Evolutionary conservation across 2,888 invertebrate species (phyloP), one percentile per base, ranked within the genome.

Genomic region (Chrysina gloriosa): DNA sequence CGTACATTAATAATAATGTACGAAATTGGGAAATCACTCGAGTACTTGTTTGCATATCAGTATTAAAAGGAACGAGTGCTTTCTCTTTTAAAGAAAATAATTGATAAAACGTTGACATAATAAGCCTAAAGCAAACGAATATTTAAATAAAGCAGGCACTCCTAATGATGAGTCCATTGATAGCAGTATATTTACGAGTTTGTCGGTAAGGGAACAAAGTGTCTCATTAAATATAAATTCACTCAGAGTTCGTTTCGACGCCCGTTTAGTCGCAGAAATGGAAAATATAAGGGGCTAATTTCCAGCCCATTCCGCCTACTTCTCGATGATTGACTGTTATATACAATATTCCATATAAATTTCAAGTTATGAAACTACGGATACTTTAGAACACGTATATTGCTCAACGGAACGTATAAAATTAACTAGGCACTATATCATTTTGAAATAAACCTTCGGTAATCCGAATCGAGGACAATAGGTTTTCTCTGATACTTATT

Each of bases 281-380:
- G 19, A 54, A 54, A 54, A 54, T 16, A 27, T 42, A 61, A 42
- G 42, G 25, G 29, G 58, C 58, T 27, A 61, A 61, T 42, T 61
- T 61, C 19, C 25, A 61, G 27, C 16, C 4, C 29, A 5, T 11
- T 14, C 27, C 27, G 9, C 27, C 21, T 27, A 19, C 21, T 34
- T 31, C 58, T 42, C 25, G 42, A 42, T 42, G 42, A 42, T 25
- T 61, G 58, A 61, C 42, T 42, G 14, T 9, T 29, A n/a, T 31
- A 31, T 7, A 16, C 16, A 29, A 16, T 52, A 29, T 52, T 7
- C 31, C 29, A 29, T 16, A n/a, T 29, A 52, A 31, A 52, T 16
- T 16, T 6, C n/a, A 52, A 9, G 29, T 52, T 29, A 29, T 31
- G 25, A 29, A 52, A 16, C 19, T 52, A 16, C 31, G 3, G 29